Base-by-base conservation (phyloP, 2,888 invertebrate genomes). In the Octonoba sinensis region DNA sequence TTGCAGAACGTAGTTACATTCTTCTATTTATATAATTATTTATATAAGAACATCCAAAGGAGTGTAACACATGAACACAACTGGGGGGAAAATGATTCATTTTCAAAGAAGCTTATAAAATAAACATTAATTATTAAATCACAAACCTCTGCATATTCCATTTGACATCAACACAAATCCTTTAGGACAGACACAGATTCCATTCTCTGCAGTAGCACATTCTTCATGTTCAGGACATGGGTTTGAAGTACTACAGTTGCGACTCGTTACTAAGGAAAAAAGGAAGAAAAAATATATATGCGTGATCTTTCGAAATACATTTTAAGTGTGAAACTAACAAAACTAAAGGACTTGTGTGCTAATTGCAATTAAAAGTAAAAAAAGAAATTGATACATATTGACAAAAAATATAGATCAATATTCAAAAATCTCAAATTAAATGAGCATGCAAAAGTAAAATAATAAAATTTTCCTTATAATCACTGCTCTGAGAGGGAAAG, bases 151-250 rank as follows among this genome's bases (percentile, higher is more conserved):
- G 66, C 86, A 85, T 15, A 83, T 81, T 60, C 86, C 87, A 83
- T 86, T 84, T 0, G 84, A 83, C 71, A 84, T 85, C 27, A 85
- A 83, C 1, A 84, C 84, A 62, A 84, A 85, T 24, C 86, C 85
- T 15, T 79, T 72, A 8, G 87, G 87, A 72, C 87, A 87, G 59
- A 86, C 86, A 83, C 87, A 87, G 15, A 84, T 73, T 24, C 85
- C 86, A 92, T 91, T 84, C 54, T 81, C 84, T 8, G 75, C 77
- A n/a, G 83, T 79, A 84, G 90, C 91, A 89, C 86, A 86, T 60
- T 85, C 84, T 77, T 86, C 85, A 57, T 86, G 84, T 27, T 82
- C 83, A 18, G 86, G 85, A 72, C 86, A 86, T 15, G 86, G 86
- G 59, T 85, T 84, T 18, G 84, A 85, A n/a, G 86, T 86, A 3